Percentiles rank a stretch among this genome's conserved stretches.
Conservation (phyloP, 2,113 vertebrate species). For the Coreoperca whiteheadi region DNA sequence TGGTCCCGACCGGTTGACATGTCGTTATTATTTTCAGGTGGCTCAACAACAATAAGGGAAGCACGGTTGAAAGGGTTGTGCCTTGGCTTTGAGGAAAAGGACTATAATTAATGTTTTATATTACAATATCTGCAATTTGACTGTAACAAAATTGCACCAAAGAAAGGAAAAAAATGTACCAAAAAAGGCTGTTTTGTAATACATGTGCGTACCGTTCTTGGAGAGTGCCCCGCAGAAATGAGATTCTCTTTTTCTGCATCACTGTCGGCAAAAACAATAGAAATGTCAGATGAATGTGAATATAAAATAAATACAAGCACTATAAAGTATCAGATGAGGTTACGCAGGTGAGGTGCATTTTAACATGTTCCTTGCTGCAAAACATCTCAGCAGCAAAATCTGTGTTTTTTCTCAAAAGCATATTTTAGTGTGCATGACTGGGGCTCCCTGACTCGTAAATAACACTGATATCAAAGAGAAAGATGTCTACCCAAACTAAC, state of each 20-base stretch:
- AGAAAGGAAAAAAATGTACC: background rate
- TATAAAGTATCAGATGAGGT: background rate
- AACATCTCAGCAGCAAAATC: background rate
- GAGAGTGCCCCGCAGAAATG: constrained; percentile 58
- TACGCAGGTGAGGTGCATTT: background rate
- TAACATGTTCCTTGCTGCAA: background rate
- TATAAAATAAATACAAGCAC: background rate
- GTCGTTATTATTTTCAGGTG: constrained; percentile 62
- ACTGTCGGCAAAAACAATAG: constrained; percentile 14
- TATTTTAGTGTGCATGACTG: constrained; percentile 38
- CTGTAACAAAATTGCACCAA: background rate
- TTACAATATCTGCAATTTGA: background rate
- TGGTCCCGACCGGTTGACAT: constrained; percentile 60
- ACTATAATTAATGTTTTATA: background rate
- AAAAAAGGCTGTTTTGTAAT: constrained; percentile 15
- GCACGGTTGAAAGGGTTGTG: constrained; percentile 93
- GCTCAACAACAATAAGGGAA: constrained; percentile 72
- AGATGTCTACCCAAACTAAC: background rate
- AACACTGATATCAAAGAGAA: constrained; percentile 23
- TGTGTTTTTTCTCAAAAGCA: background rate
- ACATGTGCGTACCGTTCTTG: constrained; percentile 68
- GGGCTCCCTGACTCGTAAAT: constrained; percentile 4
- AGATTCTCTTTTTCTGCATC: constrained; percentile 65
- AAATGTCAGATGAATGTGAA: background rate
- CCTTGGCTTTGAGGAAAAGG: constrained; percentile 83